Evolutionary conservation across 2,888 invertebrate species (phyloP), one percentile per base, ranked within the genome.

Genomic region (Cyaniris semiargus): DNA sequence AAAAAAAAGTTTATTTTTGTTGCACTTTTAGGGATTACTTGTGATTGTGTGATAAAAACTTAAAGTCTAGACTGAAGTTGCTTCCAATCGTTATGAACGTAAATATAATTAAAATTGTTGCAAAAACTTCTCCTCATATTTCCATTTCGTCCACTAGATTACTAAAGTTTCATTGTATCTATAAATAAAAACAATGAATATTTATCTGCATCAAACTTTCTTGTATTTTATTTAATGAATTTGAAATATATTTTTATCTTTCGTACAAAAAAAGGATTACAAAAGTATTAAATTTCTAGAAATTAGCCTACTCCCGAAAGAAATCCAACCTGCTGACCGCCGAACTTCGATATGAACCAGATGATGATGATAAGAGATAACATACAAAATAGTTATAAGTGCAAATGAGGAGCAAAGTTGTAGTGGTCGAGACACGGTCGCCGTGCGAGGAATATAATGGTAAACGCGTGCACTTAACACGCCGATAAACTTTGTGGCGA

Each of bases 401-500:
- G 13, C 23, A 60, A 60, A 60, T 23, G 60, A 23, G 60, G n/a
- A 8, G 21, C 60, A 31, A 31, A 66, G 6, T 66, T 66, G 5
- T 27, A 66, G 66, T 31, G 66, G 27, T 27, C 2, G 15, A 27
- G 27, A 27, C 60, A 60, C 21, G 58, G 23, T 60, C 8, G 58
- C n/a, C 3, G 58, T 10, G 8, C 27, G 66, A 27, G 66, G 23
- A 60, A 60, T 60, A 66, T 66, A 27, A 66, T 66, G 15, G 66
- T 31, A 7, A 18, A 66, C 27, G 15, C 15, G 48, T 74, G 44
- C 48, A 48, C 48, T 76, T 76, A 78, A 76, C 53, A 34, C 60
- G 70, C 44, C 44, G 70, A 13, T 71, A 75, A 66, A 76, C 72
- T 72, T 44, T 72, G 38, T 38, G n/a, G 53, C 23, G 77, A 56